Evolutionary conservation across 2,797 vertebrate genomes (phyloP).

Genomic region (Pantherophis alleghaniensis): DNA sequence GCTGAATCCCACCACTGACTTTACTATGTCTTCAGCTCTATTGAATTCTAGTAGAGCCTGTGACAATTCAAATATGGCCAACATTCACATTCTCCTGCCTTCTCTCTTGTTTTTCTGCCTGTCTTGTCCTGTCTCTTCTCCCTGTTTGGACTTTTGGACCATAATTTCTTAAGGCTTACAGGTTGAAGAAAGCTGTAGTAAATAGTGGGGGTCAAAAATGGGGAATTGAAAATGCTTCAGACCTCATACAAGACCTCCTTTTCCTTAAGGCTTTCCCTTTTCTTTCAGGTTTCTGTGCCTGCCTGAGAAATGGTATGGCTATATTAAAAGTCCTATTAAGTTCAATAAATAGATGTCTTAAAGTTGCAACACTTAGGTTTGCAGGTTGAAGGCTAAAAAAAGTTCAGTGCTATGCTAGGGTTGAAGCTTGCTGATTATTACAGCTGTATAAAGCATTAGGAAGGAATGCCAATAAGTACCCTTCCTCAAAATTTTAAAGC

Average conservation of each 20-base stretch:
- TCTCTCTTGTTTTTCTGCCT: neutral
- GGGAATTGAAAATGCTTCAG: neutral
- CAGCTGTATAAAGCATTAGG: neutral
- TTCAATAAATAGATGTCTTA: neutral
- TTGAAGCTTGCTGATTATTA: neutral
- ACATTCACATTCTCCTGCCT: neutral
- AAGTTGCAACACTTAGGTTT: neutral
- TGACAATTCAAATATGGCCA: neutral
- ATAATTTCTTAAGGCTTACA: neutral
- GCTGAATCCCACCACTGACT: too few relatives aligned
- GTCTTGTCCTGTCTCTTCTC: neutral
- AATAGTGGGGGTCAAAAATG: neutral
- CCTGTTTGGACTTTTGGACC: neutral
- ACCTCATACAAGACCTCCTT: neutral
- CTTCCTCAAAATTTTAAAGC: neutral
- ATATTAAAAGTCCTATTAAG: neutral
- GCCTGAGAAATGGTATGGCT: neutral
- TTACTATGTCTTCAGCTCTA: too few relatives aligned
- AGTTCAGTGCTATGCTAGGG: neutral
- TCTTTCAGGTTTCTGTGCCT: neutral
- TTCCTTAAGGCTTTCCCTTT: neutral
- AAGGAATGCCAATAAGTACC: neutral
- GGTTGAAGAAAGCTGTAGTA: neutral
- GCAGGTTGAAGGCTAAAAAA: neutral
- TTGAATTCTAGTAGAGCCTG: neutral